Evolutionary conservation across 2,888 invertebrate genomes (phyloP).

Genomic region (Cephus sareptanus): DNA sequence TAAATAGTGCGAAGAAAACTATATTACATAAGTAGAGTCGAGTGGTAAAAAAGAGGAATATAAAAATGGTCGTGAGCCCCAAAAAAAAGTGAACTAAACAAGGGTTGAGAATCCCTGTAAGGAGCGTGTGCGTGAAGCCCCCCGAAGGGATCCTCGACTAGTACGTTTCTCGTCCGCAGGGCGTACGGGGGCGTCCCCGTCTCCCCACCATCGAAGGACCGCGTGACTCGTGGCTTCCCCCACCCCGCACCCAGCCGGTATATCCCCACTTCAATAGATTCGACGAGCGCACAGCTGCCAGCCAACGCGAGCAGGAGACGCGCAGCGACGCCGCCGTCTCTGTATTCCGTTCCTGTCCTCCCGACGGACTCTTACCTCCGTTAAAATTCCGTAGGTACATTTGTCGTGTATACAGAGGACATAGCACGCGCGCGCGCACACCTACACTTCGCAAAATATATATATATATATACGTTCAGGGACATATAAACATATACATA

Average conservation of each 20-base stretch:
- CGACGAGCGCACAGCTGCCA: constrained; percentile 22
- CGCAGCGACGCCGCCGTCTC: constrained; percentile 18
- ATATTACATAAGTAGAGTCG: too few species aligned
- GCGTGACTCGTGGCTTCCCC: not conserved
- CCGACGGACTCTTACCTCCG: constrained; percentile 2
- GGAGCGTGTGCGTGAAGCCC: constrained; percentile 31
- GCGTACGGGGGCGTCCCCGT: constrained; percentile 11
- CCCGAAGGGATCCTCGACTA: constrained; percentile 30
- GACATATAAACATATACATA: too few species aligned
- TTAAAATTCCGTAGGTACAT: constrained; percentile 2
- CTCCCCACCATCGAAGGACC: not conserved
- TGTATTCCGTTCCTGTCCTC: constrained; percentile 17
- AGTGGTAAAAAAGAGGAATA: too few species aligned
- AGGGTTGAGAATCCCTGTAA: constrained; percentile 38
- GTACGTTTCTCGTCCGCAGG: constrained; percentile 25
- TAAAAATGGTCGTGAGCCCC: too few species aligned
- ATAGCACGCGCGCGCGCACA: too few species aligned
- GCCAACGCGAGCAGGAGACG: constrained; percentile 22
- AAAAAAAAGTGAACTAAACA: too few species aligned
- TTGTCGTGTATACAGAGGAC: not conserved
- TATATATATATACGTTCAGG: too few species aligned
- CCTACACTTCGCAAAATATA: too few species aligned
- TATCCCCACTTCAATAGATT: not conserved
- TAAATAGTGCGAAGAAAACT: too few species aligned
- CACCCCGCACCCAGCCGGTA: not conserved